Percentiles rank a stretch among this genome's conserved stretches.
Evolutionary conservation across 2,797 vertebrate species (phyloP).

Genomic region (Lates japonicus): DNA sequence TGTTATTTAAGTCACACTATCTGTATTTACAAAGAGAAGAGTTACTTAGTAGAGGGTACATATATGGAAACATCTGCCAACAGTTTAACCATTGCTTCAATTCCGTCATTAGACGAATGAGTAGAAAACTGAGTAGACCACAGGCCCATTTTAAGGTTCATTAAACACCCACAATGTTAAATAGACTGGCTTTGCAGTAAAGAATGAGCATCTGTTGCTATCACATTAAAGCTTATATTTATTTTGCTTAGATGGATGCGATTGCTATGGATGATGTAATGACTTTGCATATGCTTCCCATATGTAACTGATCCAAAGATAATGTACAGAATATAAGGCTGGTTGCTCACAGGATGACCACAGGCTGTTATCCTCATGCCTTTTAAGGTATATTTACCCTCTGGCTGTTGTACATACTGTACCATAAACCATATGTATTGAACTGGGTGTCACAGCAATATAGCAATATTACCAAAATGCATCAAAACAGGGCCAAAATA

Average conservation of each 20-base stretch:
- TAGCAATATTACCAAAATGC: neutral
- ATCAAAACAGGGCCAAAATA: neutral
- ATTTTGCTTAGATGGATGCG: conserved; percentile 49
- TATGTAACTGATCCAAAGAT: conserved; percentile 57
- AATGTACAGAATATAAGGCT: conserved; percentile 20
- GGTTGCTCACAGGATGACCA: conserved; percentile 11
- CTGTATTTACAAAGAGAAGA: neutral
- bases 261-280: conserved; percentile 61
- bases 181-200: conserved; percentile 26
- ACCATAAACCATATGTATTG: neutral
- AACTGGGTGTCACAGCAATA: neutral
- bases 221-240: conserved; percentile 31
- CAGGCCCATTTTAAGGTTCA: conserved; percentile 67
- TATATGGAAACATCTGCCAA: conserved; percentile 70
- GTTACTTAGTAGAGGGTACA: conserved; percentile 8
- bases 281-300: conserved; percentile 60
- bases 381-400: conserved; percentile 23
- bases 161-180: conserved; percentile 55
- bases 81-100: conserved; percentile 49
- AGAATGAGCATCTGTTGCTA: conserved; percentile 34
- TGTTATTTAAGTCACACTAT: neutral
- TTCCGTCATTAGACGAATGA: conserved; percentile 57
- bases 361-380: conserved; percentile 12
- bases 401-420: neutral
- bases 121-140: conserved; percentile 42